phyloP scores from a whole-genome alignment of 2,797 vertebrate species.

The Pseudochirops cupreus region DNA sequence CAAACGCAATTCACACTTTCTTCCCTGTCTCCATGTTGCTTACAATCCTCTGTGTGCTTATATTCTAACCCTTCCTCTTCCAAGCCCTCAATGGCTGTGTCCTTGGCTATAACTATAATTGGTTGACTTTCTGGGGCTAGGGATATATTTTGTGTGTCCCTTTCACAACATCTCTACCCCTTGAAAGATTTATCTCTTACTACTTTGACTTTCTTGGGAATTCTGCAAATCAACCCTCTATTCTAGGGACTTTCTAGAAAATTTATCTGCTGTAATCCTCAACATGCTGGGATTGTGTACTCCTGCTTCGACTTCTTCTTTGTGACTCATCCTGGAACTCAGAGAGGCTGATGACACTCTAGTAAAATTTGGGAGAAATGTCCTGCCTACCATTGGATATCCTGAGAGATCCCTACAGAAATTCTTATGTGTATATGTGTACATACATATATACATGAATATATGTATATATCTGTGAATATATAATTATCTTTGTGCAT shows the following conservation, averaged over 20 bases:
- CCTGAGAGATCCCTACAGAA: constrained; percentile 43
- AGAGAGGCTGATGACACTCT: constrained; percentile 29
- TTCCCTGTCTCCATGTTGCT: constrained; percentile 64
- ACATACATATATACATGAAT: constrained; percentile 46
- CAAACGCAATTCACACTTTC: constrained; percentile 43
- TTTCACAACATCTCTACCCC: neutral
- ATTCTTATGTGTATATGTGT: constrained; percentile 73
- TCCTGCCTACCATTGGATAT: constrained; percentile 45
- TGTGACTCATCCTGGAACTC: constrained; percentile 35
- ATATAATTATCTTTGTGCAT: constrained; percentile 75
- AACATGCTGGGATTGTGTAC: constrained; percentile 34
- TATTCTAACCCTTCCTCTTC: constrained; percentile 47
- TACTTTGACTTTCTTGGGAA: neutral
- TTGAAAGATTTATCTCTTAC: constrained; percentile 39
- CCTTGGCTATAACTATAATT: neutral
- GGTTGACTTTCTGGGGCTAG: constrained; percentile 1
- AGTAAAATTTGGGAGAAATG: constrained; percentile 31
- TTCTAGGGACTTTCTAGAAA: constrained; percentile 37
- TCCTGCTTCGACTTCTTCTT: constrained; percentile 1
- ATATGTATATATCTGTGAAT: constrained; percentile 57
- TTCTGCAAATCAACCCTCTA: constrained; percentile 31
- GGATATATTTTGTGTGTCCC: neutral
- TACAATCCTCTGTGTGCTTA: constrained; percentile 40
- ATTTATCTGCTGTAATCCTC: constrained; percentile 15
- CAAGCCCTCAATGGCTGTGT: constrained; percentile 60